A percentile compares a stretch with the other conserved stretches of the same genome.
Evolutionary conservation across 2,888 invertebrate genomes (phyloP).

Genomic region (Sphaeridia pumilis): DNA sequence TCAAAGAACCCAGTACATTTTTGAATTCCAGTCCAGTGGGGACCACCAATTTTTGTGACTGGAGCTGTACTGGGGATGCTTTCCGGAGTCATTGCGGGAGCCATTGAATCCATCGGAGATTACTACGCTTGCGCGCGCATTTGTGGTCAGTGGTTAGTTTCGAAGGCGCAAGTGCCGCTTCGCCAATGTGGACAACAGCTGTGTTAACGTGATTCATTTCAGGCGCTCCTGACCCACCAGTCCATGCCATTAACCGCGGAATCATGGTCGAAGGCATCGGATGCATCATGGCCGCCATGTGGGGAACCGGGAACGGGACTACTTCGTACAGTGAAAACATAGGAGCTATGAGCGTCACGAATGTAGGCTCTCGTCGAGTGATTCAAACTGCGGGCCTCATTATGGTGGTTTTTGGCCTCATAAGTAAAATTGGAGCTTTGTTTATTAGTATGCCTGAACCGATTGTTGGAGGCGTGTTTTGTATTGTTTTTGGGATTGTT

Average conservation of each 20-base stretch:
- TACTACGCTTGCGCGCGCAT: conserved; percentile 48
- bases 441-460: conserved; percentile 36
- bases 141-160: no score
- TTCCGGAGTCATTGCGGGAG: conserved; percentile 38
- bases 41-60: conserved; percentile 38
- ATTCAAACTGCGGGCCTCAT: conserved; percentile 36
- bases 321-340: conserved; percentile 46
- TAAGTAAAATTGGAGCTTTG: conserved; percentile 37
- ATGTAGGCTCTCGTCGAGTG: conserved; percentile 40
- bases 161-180: no score
- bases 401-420: conserved; percentile 37
- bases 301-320: conserved; percentile 42
- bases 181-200: no score
- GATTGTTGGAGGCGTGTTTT: conserved; percentile 36
- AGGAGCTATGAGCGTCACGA: conserved; percentile 47
- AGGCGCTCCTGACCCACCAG: conserved; percentile 43
- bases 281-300: conserved; percentile 43
- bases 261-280: conserved; percentile 44
- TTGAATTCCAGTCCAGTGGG: conserved; percentile 40
- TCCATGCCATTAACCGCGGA: conserved; percentile 45
- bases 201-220: background rate
- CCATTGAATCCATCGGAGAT: conserved; percentile 43
- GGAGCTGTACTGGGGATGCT: conserved; percentile 39
- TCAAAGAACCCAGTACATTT: no score
- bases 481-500: conserved; percentile 35